These are phyloP conservation scores for Novumbra hubbsi DNA, from an alignment of 2,797 vertebrate genomes.

Conservation along the genomic window DNA sequence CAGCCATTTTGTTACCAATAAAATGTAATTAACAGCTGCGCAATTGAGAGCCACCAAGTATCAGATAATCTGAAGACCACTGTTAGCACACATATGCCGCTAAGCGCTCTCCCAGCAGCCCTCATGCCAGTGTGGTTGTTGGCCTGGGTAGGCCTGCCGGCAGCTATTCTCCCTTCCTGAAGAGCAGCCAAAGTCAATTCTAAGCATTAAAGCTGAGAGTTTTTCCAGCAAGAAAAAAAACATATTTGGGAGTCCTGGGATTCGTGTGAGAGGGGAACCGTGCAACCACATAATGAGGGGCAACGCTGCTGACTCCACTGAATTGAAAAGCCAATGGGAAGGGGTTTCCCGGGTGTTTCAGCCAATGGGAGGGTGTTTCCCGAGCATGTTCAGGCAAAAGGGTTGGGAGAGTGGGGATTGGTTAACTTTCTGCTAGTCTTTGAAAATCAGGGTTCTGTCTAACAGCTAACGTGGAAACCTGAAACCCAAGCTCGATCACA, in stretches of 20 bases:
- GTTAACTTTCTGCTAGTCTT: neutral
- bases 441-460: neutral
- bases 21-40: constrained; percentile 13
- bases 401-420: too few species aligned
- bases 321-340: too few species aligned
- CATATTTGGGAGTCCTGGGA: neutral
- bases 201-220: constrained; percentile 6
- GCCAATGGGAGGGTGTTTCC: neutral
- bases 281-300: neutral
- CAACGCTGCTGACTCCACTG: neutral
- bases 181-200: constrained; percentile 53
- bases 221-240: constrained; percentile 14
- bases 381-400: too few species aligned
- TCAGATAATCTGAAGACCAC: constrained; percentile 15
- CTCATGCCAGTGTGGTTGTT: constrained; percentile 41
- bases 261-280: neutral
- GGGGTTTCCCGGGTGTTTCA: too few species aligned
- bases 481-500: neutral
- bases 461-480: neutral
- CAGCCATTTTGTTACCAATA: neutral
- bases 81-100: neutral
- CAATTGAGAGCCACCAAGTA: neutral
- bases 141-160: constrained; percentile 13
- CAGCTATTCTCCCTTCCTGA: constrained; percentile 41
- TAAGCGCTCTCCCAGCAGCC: neutral